These are phyloP conservation scores for Zaprionus ornatus DNA, from an alignment of 1,140 invertebrate species.

Conservation along the genomic window DNA sequence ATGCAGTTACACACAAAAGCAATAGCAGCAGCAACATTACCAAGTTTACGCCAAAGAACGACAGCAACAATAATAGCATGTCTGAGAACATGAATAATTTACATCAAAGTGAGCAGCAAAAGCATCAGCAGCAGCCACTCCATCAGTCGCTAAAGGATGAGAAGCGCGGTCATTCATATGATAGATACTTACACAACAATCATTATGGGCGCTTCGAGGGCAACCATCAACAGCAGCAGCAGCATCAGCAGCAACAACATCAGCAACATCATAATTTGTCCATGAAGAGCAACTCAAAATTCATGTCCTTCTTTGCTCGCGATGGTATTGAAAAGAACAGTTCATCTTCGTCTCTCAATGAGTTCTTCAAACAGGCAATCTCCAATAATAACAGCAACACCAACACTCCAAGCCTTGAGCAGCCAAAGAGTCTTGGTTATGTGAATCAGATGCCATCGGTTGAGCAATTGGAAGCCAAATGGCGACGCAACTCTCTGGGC, in stretches of 20 bases:
- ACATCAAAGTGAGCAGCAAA: constrained; percentile 19
- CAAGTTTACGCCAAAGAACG: constrained; percentile 54
- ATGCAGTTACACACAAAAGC: constrained; percentile 35
- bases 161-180: constrained; percentile 52
- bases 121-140: neutral
- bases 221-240: constrained; percentile 18
- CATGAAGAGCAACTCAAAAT: constrained; percentile 67
- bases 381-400: constrained; percentile 16
- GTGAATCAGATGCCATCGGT: constrained; percentile 69
- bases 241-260: constrained; percentile 17
- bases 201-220: constrained; percentile 28
- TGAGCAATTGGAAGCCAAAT: constrained; percentile 79
- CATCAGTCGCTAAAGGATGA: constrained; percentile 42
- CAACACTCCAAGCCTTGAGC: constrained; percentile 48
- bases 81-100: constrained; percentile 63
- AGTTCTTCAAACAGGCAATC: constrained; percentile 78
- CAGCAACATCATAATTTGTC: neutral
- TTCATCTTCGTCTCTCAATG: constrained; percentile 74
- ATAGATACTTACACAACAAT: constrained; percentile 45
- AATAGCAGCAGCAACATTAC: neutral
- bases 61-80: constrained; percentile 53
- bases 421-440: constrained; percentile 56
- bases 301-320: constrained; percentile 71
- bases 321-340: constrained; percentile 55
- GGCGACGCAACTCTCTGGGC: constrained; percentile 72